Conservation (phyloP, 1,140 invertebrate species). For the Apocrypta bakeri region DNA sequence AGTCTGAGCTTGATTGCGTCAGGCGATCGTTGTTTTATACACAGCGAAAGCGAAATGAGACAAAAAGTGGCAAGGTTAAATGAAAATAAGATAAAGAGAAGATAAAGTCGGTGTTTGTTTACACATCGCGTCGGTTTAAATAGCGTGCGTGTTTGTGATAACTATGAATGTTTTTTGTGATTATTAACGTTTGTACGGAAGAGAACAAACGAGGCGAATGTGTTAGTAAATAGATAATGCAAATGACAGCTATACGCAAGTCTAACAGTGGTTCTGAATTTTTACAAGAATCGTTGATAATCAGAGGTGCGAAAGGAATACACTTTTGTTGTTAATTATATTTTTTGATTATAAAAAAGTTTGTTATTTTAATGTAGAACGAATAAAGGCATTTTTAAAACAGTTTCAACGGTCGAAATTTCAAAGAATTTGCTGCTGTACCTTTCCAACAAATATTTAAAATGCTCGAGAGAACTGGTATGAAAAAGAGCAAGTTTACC, state of each 20-base stretch:
- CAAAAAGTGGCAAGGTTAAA: not conserved
- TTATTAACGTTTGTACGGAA: not conserved
- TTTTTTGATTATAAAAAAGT: too few species aligned
- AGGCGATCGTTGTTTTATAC: not conserved
- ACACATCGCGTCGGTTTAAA: constrained; percentile 7
- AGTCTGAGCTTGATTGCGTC: not conserved
- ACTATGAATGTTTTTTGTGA: not conserved
- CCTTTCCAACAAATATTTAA: too few species aligned
- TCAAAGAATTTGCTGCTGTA: too few species aligned
- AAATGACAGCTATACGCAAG: constrained; percentile 23
- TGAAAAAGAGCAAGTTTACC: too few species aligned
- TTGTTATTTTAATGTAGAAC: too few species aligned
- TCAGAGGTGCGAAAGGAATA: too few species aligned
- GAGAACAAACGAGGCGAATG: constrained; percentile 31
- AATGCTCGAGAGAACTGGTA: not conserved
- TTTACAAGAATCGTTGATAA: too few species aligned
- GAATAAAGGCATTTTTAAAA: too few species aligned
- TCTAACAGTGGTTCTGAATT: constrained; percentile 30
- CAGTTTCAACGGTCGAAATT: too few species aligned
- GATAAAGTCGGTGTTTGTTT: constrained; percentile 5
- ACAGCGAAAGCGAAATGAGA: too few species aligned
- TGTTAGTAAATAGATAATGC: constrained; percentile 50
- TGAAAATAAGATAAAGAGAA: not conserved
- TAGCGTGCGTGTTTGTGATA: constrained; percentile 15
- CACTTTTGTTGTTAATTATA: too few species aligned